These are phyloP conservation scores for Drosophila siamana DNA, from an alignment of 2,888 invertebrate species.

Conservation along the genomic window DNA sequence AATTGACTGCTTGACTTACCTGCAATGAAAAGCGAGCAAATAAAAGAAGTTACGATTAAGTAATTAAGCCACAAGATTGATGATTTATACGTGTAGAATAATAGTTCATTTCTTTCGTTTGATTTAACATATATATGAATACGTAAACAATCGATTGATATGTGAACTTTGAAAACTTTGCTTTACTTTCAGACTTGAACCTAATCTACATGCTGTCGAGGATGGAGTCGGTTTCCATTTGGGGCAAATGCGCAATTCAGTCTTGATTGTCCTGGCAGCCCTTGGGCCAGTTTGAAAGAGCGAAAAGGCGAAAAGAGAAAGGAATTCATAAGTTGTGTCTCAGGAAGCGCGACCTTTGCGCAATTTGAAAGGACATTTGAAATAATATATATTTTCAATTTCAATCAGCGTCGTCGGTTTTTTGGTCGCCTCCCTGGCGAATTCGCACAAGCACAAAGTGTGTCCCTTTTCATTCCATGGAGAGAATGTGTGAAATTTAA, in stretches of 20 bases:
- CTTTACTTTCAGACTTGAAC: too few species aligned
- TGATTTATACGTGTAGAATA: not conserved
- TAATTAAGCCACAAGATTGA: not conserved
- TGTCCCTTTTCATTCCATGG: slow-evolving; percentile 38
- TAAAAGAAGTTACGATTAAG: slow-evolving; percentile 20
- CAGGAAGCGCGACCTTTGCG: slow-evolving; percentile 2
- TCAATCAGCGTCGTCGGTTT: slow-evolving; percentile 46
- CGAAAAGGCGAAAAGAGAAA: not conserved
- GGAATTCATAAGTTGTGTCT: not conserved
- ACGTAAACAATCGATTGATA: not conserved
- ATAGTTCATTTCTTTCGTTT: too few species aligned
- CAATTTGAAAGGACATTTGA: slow-evolving; percentile 16
- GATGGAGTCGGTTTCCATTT: too few species aligned
- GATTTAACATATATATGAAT: not conserved
- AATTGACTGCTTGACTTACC: slow-evolving; percentile 52
- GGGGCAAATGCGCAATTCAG: too few species aligned
- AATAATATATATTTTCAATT: slow-evolving; percentile 44
- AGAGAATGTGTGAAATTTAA: slow-evolving; percentile 68
- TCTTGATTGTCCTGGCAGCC: too few species aligned
- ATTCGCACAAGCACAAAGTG: slow-evolving; percentile 14
- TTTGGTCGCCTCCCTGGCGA: slow-evolving; percentile 40
- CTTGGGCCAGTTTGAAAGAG: too few species aligned
- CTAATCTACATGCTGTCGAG: too few species aligned
- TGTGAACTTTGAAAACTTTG: too few species aligned
- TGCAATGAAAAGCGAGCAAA: slow-evolving; percentile 41